Conservation (phyloP, 2,888 invertebrate genomes). For the Lapara coniferarum region DNA sequence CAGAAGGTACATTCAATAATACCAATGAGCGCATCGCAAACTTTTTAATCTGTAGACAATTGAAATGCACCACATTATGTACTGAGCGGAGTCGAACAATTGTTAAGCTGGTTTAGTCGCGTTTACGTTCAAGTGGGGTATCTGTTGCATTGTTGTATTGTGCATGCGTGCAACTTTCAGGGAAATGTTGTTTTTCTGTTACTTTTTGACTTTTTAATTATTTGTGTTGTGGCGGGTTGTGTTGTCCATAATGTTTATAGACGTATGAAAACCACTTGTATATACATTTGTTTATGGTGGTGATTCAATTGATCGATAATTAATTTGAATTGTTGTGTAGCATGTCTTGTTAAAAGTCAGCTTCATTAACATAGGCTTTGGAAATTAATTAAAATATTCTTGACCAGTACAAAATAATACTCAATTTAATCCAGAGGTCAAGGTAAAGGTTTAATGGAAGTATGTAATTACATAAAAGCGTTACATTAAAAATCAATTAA, state of each 20-base stretch:
- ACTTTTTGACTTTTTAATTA: constrained; percentile 20
- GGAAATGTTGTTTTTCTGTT: constrained; percentile 34
- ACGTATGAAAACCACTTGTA: no score
- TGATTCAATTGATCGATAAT: no score
- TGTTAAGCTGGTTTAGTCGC: constrained; percentile 53
- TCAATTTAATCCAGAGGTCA: no score
- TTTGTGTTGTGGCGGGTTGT: not conserved
- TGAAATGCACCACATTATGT: constrained; percentile 63
- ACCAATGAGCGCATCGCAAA: constrained; percentile 50
- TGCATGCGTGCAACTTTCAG: constrained; percentile 37
- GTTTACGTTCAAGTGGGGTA: constrained; percentile 67
- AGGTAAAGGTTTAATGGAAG: no score
- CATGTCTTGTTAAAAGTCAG: no score
- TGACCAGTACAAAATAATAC: no score
- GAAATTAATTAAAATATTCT: no score
- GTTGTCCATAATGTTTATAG: not conserved
- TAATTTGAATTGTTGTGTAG: no score
- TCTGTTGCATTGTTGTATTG: constrained; percentile 46
- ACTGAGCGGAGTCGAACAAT: constrained; percentile 56
- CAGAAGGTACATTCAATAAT: constrained; percentile 47
- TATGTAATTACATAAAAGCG: no score
- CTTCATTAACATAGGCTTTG: no score
- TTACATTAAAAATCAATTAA: no score
- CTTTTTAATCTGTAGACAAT: constrained; percentile 65
- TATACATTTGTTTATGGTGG: no score